phyloP scores from a whole-genome alignment of 2,113 vertebrate species.

The Fukomys damarensis region DNA sequence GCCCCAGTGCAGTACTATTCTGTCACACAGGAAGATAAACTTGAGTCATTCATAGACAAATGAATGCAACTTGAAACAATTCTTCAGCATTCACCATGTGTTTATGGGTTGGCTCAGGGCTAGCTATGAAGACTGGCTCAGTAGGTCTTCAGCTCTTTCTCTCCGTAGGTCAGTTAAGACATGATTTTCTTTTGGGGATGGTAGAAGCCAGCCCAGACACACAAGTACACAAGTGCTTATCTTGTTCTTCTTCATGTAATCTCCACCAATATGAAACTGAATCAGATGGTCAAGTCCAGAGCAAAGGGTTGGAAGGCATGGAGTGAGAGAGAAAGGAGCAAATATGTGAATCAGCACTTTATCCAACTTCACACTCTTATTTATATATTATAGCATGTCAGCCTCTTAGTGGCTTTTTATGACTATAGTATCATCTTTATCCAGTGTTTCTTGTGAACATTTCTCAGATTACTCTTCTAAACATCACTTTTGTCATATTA shows the following conservation, averaged over 20 bases:
- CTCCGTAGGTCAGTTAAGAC: neutral
- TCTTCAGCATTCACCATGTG: neutral
- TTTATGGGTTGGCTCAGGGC: neutral
- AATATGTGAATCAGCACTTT: neutral
- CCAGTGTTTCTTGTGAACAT: neutral
- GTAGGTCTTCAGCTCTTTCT: neutral
- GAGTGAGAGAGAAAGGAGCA: neutral
- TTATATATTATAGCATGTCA: neutral
- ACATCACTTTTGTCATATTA: neutral
- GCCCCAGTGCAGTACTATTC: neutral
- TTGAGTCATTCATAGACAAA: neutral
- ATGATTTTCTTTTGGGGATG: neutral
- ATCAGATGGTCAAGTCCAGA: neutral
- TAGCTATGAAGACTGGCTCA: neutral
- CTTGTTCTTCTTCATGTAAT: neutral
- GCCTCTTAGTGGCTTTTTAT: neutral
- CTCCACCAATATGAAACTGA: neutral
- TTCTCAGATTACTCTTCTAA: constrained; percentile 3
- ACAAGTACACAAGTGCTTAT: neutral
- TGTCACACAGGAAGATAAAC: neutral
- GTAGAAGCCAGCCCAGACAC: neutral
- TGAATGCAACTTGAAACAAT: neutral
- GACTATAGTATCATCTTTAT: neutral
- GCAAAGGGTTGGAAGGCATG: neutral
- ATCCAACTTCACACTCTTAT: neutral